Base-by-base conservation (phyloP, 2,113 vertebrate genomes). In the Burhinus bistriatus region DNA sequence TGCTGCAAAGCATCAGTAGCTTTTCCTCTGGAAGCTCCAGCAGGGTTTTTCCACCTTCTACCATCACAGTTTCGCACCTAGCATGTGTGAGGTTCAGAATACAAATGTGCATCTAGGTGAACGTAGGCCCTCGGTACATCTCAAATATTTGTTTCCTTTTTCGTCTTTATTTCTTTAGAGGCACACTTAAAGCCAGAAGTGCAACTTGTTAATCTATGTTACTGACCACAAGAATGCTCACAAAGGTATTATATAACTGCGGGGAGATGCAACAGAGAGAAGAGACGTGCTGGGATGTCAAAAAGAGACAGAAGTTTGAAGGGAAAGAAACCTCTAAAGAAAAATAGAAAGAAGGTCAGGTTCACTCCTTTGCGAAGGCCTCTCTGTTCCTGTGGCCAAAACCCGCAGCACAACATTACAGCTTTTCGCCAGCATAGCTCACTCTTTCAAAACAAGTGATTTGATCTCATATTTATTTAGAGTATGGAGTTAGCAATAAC, bases 111-210 rank as follows among this genome's bases (percentile, higher is more conserved):
- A 0, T 22, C 30, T 54, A 61, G 9, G 55, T 22, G 29, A 87
- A 45, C 1, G 2, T 0, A 42, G 15, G 14, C 27, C 21, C 16
- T 61, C 4, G 0, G 8, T 18, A 40, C 23, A 27, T 34, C 44
- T 27, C 49, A 64, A 68, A 32, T 9, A 83, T 5, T 40, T 38
- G 13, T 17, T 92, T 85, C 15, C 42, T 88, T 92, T 47, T 51
- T n/a, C 44, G 59, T 38, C 69, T 81, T 44, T 29, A 52, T 30
- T 73, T 83, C 58, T 87, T 70, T 10, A 51, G 17, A 91, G 21
- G 44, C 11, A 89, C 12, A 69, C 21, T 66, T 22, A 85, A 79
- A 79, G 29, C 38, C 59, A 36, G n/a, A 85, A 90, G 32, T 6
- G 16, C 12, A 90, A 20, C 30, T 68, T 71, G 7, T 25, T 69